Base-by-base conservation (phyloP, 2,888 invertebrate genomes). In the Crioceris asparagi region DNA sequence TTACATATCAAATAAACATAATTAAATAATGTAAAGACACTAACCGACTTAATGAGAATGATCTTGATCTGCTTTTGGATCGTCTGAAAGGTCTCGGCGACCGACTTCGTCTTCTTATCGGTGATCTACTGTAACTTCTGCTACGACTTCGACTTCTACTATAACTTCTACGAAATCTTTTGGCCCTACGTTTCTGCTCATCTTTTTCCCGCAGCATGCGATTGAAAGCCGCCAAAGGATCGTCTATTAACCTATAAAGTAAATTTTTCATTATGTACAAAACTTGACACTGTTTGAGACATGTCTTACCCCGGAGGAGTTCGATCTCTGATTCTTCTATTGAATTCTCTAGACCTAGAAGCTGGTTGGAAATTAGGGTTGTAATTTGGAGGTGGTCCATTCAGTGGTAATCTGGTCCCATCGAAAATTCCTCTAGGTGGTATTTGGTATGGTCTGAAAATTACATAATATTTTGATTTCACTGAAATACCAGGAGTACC, bases 221-320 rank as follows among this genome's bases (percentile, higher is more conserved):
- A 62, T 88, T 83, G 62, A 90, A 90, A 35, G 85, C 86, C 61
- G 86, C 86, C 51, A 88, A 64, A 3, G 88, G 86, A 65, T 90
- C 88, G 55, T 85, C 86, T 48, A 82, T 83, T 40, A 77, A 74
- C 49, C 85, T 83, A 61, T 44, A 63, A 64, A 39, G 12, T 11
- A 29, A 6, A 6, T 6, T 5, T 7, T 21, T 10, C 6, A 10
- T 7, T 21, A 7, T 21, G 21, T 10, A 6, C 21, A 21, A 10
- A 10, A 21, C 6, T 10, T n/a, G n/a, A n/a, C n/a, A n/a, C n/a
- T n/a, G n/a, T n/a, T n/a, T n/a, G 3, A n/a, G 16, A 35, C 18
- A 36, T 10, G 31, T 4, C 52, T 55, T 60, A 73, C 72, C 71
- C 69, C 32, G 68, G 62, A 30, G 68, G 69, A 29, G 61, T 61